These are phyloP conservation scores for Barnardius zonarius DNA, from an alignment of 2,113 vertebrate genomes.

Conservation along the genomic window DNA sequence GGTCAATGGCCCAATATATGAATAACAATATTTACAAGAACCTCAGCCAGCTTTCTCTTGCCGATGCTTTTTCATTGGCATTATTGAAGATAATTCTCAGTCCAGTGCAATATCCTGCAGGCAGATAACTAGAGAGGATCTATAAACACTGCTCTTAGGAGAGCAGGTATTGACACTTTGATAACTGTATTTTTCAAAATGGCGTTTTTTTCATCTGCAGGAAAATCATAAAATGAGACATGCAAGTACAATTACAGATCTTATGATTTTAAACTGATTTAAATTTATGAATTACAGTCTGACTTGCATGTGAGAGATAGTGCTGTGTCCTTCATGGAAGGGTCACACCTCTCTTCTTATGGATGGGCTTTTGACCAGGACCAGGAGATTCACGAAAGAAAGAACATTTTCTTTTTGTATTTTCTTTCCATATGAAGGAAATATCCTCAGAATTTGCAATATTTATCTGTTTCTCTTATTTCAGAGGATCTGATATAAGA, in stretches of 20 bases:
- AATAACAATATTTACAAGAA: neutral
- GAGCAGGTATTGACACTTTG: neutral
- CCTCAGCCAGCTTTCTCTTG: neutral
- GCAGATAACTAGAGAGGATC: neutral
- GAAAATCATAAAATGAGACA: neutral
- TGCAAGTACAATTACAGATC: neutral
- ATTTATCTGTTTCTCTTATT: neutral
- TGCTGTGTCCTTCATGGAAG: neutral
- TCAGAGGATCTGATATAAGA: neutral
- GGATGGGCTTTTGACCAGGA: neutral
- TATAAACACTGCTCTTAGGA: neutral
- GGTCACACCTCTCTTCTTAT: neutral
- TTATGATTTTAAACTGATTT: neutral
- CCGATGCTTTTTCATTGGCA: neutral
- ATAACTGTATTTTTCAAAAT: neutral
- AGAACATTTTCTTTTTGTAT: neutral
- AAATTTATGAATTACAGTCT: neutral
- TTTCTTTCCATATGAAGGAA: neutral
- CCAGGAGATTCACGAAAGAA: neutral
- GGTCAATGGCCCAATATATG: fast-evolving
- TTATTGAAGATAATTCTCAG: neutral
- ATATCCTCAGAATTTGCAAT: neutral
- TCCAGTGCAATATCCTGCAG: neutral
- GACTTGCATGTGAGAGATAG: neutral
- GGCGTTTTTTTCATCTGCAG: neutral